Evolutionary conservation across 2,888 invertebrate genomes (phyloP), one percentile per base, ranked within the genome.

Genomic region (Drosophila subsilvestris): DNA sequence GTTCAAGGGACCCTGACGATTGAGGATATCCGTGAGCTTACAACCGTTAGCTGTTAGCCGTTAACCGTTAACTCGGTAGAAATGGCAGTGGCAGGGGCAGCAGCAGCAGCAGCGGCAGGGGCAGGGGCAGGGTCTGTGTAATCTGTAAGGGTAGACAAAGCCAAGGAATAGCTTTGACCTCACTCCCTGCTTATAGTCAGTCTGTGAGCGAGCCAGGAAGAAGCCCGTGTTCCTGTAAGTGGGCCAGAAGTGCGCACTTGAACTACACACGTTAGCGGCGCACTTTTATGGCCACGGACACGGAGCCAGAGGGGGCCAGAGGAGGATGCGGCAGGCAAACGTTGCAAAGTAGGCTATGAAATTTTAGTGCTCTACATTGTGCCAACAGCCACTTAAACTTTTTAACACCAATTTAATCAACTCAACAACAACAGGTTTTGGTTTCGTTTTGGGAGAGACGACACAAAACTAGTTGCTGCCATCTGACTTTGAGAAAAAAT

Each of bases 341-440:
- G 57, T 51, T 69, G 62, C 61, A 72, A 79, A 75, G 80, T 79
- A 80, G 85, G 85, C 87, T 70, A 81, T 86, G 76, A 85, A 85
- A 78, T 75, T 85, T 80, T 70, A 84, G 67, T 87, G 62, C 72
- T 79, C 76, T 75, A 82, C 85, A 82, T 75, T 80, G 76, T 76
- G 69, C 78, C 75, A 74, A 85, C 87, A 87, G 75, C 54, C 83
- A 85, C 80, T 85, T 80, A 49, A 80, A 82, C 72, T 82, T 87
- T 85, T 87, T 77, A 87, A 87, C 87, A 74, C 75, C 83, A 85
- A 79, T 76, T 83, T 84, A 83, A 86, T 84, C 86, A 86, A 83
- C 63, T 66, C 57, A 73, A 75, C 80, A 76, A 65, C 71, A 59
- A 58, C 73, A 48, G 51, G 17, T 27, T 10, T 22, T 8, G 5